Evolutionary conservation across 2,113 vertebrate species (phyloP), one percentile per base, ranked within the genome.

Genomic region (Mormyrus lacerda): DNA sequence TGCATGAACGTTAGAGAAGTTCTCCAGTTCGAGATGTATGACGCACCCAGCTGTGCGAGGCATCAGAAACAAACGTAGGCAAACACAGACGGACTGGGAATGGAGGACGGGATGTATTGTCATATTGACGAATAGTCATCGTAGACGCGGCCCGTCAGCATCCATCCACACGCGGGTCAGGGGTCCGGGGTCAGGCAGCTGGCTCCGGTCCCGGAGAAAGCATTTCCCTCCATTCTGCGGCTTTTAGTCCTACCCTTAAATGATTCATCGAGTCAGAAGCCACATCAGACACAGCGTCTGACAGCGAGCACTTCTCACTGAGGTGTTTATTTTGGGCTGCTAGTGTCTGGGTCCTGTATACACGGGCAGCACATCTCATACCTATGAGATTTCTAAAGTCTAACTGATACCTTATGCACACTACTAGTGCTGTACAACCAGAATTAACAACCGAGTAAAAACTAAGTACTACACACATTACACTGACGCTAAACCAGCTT

Each of bases 231-330:
- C n/a, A 50, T 50, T 24, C 44, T 17, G 47, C 8, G 17, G 83
- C 44, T 85, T 85, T 85, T 45, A 85, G 83, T 47, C n/a, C 44
- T 39, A 4, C 17, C 76, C 15, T 50, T 85, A n/a, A 85, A 85
- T 85, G 83, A 85, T 85, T 85, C 83, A 85, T 85, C 11, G n/a
- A 85, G 83, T n/a, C 24, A 4, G 83, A 45, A 10, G 83, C 44
- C 35, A 79, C 83, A 47, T 47, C 45, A 85, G 83, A 85, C 83
- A 6, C 24, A 10, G 45, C 44, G 9, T 50, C 83, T 50, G 24
- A 85, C 24, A 1, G 47, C 3, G 44, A 85, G 47, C 47, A 50
- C 45, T 50, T 85, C 83, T 27, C 45, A 48, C 83, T 85, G 83
- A 44, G 47, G 31, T 85, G 83, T 85, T 85, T 85, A 85, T 85